Evolutionary conservation across 2,113 vertebrate species (phyloP), one percentile per base, ranked within the genome.

Genomic region (Bujurquina vittata): DNA sequence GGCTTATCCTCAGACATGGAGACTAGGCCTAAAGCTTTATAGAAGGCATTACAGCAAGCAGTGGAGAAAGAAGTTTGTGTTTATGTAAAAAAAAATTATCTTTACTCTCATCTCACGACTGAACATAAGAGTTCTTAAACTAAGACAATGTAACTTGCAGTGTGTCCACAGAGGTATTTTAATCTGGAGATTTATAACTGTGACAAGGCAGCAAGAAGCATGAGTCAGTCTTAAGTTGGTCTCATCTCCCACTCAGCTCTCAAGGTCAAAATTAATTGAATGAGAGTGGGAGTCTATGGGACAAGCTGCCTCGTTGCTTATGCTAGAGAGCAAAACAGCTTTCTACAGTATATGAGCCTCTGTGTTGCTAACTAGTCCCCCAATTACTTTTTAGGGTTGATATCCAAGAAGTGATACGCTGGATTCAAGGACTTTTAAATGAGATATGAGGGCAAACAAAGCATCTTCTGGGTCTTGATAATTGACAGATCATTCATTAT

Each of bases 401-500:
- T 35, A 78, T 83, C 63, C 23, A 63, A 59, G 7, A n/a, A 67
- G 35, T 73, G 84, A 85, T 37, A 40, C 14, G n/a, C 29, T 65
- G 72, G 43, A 83, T 85, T 77, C 43, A 49, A 84, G 37, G 49
- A 83, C 83, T 76, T 81, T 78, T 90, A 87, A 93, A 93, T 90
- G 82, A 92, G 91, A 84, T 80, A 75, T 82, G 79, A 88, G 82
- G 91, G 81, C 82, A 93, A 86, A 80, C 77, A 75, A 67, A 80
- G 72, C 83, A 67, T 83, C 54, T 61, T 75, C 61, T 69, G 63
- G 69, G 79, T 73, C 76, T 84, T 23, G 7, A 80, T 90, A 92
- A 91, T 79, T 90, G 91, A 87, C 87, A 77, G 81, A 92, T 89
- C 31, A 88, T 83, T 93, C 75, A 91, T 93, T 91, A 89, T 79